Percentiles rank a stretch among this genome's conserved stretches.
Conservation (phyloP, 2,888 invertebrate genomes). For the Cephus rjabovi region DNA sequence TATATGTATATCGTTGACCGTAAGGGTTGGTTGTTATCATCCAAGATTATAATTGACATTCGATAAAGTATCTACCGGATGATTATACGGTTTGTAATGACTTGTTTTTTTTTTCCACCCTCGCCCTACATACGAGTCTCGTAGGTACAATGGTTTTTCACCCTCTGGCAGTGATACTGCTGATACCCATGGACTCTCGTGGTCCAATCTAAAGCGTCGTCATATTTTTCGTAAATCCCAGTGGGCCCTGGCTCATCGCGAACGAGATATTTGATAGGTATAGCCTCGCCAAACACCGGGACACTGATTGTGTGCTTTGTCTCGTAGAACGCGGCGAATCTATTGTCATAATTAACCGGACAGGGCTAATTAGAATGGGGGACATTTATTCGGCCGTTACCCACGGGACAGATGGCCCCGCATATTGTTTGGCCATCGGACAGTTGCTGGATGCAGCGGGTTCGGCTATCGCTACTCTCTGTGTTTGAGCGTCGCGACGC, state of each 20-base stretch:
- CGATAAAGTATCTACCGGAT: too few relatives aligned
- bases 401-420: conserved; percentile 21
- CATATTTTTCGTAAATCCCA: conserved; percentile 23
- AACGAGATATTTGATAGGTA: conserved; percentile 23
- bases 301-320: conserved; percentile 27
- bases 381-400: conserved; percentile 19
- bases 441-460: conserved; percentile 22
- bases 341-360: conserved; percentile 26
- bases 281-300: conserved; percentile 18
- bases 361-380: conserved; percentile 22
- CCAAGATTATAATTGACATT: too few relatives aligned
- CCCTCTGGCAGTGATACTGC: too few relatives aligned
- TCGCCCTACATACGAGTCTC: too few relatives aligned
- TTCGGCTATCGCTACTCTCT: conserved; percentile 16
- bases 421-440: conserved; percentile 18
- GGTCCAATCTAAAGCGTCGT: conserved; percentile 20
- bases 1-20: too few relatives aligned
- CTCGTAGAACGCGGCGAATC: conserved; percentile 13
- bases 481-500: conserved; percentile 6
- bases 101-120: too few relatives aligned
- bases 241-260: conserved; percentile 15
- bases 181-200: too few relatives aligned
- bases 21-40: too few relatives aligned
- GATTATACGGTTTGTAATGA: too few relatives aligned
- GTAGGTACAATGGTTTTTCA: too few relatives aligned